Conservation (phyloP, 2,797 vertebrate genomes). For the Squalus acanthias region DNA sequence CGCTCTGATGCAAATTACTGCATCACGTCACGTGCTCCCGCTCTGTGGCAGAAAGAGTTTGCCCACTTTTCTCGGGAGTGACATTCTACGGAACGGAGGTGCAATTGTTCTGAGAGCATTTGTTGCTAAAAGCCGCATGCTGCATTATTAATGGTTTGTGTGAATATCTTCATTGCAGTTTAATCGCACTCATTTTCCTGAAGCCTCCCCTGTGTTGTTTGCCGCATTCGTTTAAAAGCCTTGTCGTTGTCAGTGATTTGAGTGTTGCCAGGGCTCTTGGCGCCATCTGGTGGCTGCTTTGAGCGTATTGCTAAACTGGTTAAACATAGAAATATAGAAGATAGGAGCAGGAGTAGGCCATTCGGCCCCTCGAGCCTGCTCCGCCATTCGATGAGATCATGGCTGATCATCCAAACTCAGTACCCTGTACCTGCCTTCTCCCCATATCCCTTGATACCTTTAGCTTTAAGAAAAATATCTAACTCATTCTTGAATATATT, state of each 20-base stretch:
- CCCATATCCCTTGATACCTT: too few relatives aligned
- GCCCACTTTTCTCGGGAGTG: background rate
- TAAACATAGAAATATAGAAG: too few relatives aligned
- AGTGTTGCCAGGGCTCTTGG: background rate
- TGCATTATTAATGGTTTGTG: background rate
- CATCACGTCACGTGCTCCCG: background rate
- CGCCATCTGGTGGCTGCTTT: slow-evolving; percentile 9
- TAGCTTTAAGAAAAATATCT: too few relatives aligned
- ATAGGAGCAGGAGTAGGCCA: too few relatives aligned
- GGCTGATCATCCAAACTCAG: too few relatives aligned
- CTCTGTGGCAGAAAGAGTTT: background rate
- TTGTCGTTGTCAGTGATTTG: background rate
- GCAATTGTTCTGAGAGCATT: background rate
- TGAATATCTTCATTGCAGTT: slow-evolving; percentile 23
- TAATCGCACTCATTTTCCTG: slow-evolving; percentile 6
- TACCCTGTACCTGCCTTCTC: too few relatives aligned
- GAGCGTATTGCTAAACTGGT: background rate
- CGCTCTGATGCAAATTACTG: slow-evolving; percentile 10
- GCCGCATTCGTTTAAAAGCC: background rate
- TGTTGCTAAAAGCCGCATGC: background rate
- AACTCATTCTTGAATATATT: too few relatives aligned
- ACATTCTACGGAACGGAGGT: background rate
- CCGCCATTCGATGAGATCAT: too few relatives aligned
- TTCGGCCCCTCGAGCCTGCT: too few relatives aligned
- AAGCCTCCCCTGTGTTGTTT: slow-evolving; percentile 4